A percentile compares a stretch with the other conserved stretches of the same genome.
phyloP scores from a whole-genome alignment of 2,888 invertebrate genomes.

The Pyrrhosoma nymphula region DNA sequence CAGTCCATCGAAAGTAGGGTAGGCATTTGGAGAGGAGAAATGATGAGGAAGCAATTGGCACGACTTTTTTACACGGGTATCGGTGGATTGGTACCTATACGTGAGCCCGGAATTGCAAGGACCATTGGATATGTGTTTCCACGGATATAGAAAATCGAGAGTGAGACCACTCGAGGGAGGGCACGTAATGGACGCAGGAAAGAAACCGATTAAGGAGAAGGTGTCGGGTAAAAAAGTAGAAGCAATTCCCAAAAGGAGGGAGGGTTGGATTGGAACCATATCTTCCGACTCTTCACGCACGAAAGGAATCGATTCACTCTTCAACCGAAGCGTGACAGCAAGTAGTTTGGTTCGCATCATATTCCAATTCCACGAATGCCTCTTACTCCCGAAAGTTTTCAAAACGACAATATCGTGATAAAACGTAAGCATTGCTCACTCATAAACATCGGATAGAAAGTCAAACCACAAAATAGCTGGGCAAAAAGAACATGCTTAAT shows the following conservation, averaged over 20 bases:
- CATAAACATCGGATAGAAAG: background rate
- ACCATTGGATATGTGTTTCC: background rate
- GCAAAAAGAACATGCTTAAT: background rate
- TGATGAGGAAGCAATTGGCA: background rate
- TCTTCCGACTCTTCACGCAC: background rate
- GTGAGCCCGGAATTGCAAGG: background rate
- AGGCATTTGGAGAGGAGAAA: background rate
- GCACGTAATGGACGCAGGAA: background rate
- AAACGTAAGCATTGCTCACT: background rate
- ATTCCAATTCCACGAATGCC: background rate
- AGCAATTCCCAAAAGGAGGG: background rate
- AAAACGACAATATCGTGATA: background rate
- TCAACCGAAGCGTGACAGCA: background rate
- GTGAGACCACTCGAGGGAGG: background rate
- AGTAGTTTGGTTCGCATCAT: background rate
- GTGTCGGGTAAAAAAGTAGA: background rate
- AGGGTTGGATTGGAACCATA: background rate
- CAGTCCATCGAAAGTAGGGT: background rate
- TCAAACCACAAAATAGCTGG: background rate
- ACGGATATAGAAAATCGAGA: background rate
- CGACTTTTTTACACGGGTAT: background rate
- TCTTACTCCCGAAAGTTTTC: no score
- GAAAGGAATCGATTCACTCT: background rate
- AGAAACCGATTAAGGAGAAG: background rate
- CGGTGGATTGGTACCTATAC: background rate